Conservation (phyloP, 2,113 vertebrate genomes). For the Chloropsis cyanopogon region DNA sequence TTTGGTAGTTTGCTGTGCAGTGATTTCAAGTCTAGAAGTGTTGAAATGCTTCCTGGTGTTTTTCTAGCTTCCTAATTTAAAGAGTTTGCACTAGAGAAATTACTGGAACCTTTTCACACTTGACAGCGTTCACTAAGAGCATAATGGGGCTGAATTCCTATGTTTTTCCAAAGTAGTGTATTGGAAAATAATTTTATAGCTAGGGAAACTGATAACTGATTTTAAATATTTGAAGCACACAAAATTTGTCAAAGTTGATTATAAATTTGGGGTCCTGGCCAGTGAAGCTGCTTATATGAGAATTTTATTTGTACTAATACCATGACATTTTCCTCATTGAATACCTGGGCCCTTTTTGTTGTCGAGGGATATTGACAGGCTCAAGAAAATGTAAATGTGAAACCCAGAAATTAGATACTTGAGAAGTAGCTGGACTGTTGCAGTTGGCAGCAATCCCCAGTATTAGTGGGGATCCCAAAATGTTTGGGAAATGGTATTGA, state of each 20-base stretch:
- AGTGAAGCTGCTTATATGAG: background rate
- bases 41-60: background rate
- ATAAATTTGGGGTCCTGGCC: background rate
- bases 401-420: background rate
- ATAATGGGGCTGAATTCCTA: background rate
- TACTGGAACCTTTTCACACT: background rate
- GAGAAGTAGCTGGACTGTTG: background rate
- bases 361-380: background rate
- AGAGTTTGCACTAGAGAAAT: background rate
- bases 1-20: background rate
- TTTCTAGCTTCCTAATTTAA: background rate
- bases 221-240: background rate
- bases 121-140: background rate
- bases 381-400: background rate
- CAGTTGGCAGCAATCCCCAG: background rate
- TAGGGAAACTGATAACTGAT: background rate
- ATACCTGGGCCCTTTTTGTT: background rate
- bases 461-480: background rate
- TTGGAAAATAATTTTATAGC: background rate
- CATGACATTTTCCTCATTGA: accelerated
- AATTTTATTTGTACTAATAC: background rate
- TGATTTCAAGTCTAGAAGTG: background rate
- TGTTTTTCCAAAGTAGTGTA: background rate
- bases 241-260: background rate
- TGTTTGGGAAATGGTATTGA: background rate